Evolutionary conservation across 2,888 invertebrate genomes (phyloP).

Genomic region (Drosophila eohydei): DNA sequence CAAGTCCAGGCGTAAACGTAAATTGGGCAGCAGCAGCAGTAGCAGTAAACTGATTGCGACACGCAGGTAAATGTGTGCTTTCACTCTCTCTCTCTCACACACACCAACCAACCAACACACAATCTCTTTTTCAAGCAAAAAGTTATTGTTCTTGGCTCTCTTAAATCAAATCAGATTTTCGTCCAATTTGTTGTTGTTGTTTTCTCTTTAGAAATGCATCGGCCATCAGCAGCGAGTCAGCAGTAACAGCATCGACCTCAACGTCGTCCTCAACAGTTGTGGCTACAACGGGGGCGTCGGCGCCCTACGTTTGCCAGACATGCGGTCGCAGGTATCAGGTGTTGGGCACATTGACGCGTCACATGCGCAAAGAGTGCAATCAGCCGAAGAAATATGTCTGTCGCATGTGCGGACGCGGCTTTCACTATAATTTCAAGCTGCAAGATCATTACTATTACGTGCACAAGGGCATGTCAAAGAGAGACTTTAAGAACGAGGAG

Average conservation of each 20-base stretch:
- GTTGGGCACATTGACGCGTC: conserved; percentile 86
- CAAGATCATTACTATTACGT: conserved; percentile 81
- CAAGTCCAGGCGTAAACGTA: conserved; percentile 65
- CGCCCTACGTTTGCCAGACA: conserved; percentile 73
- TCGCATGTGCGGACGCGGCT: conserved; percentile 81
- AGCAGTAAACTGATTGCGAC: conserved; percentile 45
- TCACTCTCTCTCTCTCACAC: conserved; percentile 24
- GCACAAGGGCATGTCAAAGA: conserved; percentile 68
- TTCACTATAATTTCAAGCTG: conserved; percentile 84
- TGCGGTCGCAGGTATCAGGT: conserved; percentile 82
- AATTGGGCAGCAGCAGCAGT: conserved; percentile 43
- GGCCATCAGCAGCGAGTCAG: conserved; percentile 10
- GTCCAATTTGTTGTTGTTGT: conserved; percentile 45
- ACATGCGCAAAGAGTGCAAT: conserved; percentile 85
- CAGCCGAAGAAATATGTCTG: conserved; percentile 83
- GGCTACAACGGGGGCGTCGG: conserved; percentile 19
- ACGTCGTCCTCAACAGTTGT: conserved; percentile 2
- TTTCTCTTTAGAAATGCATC: conserved; percentile 48
- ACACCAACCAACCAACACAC: not conserved
- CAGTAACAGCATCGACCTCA: conserved; percentile 17
- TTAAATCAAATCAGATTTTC: conserved; percentile 8
- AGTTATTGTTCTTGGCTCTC: conserved; percentile 12
- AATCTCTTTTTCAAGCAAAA: not conserved
- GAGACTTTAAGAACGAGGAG: conserved; percentile 29
- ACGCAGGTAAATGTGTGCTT: conserved; percentile 67